A percentile compares a stretch with the other conserved stretches of the same genome.
phyloP scores from a whole-genome alignment of 2,113 vertebrate genomes.

The Megaptera novaeangliae region DNA sequence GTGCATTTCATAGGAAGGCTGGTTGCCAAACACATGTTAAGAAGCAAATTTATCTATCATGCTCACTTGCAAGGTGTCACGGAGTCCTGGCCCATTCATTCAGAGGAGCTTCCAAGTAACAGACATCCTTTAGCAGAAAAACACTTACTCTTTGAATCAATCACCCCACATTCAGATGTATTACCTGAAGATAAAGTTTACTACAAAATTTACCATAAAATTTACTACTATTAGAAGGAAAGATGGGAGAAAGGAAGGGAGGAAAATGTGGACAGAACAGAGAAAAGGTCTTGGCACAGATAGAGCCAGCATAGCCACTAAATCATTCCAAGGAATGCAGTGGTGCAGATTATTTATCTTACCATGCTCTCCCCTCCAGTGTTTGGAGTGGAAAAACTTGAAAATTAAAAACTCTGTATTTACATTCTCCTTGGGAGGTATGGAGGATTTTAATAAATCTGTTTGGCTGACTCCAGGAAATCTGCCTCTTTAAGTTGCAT shows the following conservation, averaged over 20 bases:
- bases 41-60: conserved; percentile 13
- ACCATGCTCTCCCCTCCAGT: conserved; percentile 11
- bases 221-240: not conserved
- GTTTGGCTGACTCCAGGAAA: conserved; percentile 63
- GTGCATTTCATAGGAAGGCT: not conserved
- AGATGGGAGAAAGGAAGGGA: not conserved
- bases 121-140: not conserved
- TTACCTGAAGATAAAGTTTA: not conserved
- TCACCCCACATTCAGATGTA: not conserved
- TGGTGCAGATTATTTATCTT: conserved; percentile 20
- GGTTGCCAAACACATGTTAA: not conserved
- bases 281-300: not conserved
- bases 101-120: not conserved
- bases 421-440: conserved; percentile 69
- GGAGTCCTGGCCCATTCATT: not conserved
- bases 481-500: conserved; percentile 56
- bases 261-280: not conserved
- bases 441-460: conserved; percentile 55
- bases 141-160: not conserved
- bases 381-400: conserved; percentile 41
- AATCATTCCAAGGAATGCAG: not conserved
- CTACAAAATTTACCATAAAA: not conserved
- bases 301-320: not conserved
- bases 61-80: not conserved
- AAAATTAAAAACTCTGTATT: conserved; percentile 58